A percentile compares a stretch with the other conserved stretches of the same genome.
These are phyloP conservation scores for Alauda arvensis DNA, from an alignment of 2,797 vertebrate genomes.

Conservation along the genomic window DNA sequence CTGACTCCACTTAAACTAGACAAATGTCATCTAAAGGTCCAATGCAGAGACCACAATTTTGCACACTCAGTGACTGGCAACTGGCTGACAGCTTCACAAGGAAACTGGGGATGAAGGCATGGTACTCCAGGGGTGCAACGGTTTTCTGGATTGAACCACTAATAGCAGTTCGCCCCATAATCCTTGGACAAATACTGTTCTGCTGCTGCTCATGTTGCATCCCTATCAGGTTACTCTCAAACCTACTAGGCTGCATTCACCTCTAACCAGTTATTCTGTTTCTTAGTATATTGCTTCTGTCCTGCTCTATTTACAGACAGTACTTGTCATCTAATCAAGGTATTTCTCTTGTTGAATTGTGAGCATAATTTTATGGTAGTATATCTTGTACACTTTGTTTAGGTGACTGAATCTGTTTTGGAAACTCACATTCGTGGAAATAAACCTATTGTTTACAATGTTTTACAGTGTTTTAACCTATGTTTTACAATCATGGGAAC, in stretches of 20 bases:
- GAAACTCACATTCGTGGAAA: neutral
- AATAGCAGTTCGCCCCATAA: neutral
- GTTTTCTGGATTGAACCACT: neutral
- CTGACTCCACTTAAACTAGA: neutral
- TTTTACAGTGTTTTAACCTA: too few species aligned
- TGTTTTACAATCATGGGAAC: neutral
- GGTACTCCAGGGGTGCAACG: neutral
- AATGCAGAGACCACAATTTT: neutral
- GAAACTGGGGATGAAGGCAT: neutral
- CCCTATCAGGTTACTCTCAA: neutral
- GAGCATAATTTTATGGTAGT: neutral
- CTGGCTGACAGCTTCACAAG: neutral
- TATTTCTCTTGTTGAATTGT: neutral
- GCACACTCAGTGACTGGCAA: neutral
- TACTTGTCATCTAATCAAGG: neutral
- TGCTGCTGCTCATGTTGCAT: neutral
- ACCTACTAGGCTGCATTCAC: fast-evolving
- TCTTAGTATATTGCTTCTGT: neutral
- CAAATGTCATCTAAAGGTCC: neutral
- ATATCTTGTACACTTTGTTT: neutral
- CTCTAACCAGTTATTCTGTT: neutral
- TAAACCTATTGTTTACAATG: neutral
- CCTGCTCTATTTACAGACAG: neutral
- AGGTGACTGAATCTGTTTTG: neutral
- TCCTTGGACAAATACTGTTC: neutral